These are phyloP conservation scores for Dermochelys coriacea DNA, from an alignment of 2,797 vertebrate species.

Conservation along the genomic window DNA sequence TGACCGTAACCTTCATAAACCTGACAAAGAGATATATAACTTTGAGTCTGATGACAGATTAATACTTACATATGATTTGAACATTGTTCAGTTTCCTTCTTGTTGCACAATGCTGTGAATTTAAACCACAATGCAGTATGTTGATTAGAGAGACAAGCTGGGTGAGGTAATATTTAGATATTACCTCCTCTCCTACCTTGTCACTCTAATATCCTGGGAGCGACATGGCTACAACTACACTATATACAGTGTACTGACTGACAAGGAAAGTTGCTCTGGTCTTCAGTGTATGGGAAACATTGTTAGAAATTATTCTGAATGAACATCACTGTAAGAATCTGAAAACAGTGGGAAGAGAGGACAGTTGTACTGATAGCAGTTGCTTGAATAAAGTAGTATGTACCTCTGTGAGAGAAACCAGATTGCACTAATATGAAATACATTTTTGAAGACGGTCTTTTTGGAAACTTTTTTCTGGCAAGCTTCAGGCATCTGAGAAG, in stretches of 20 bases:
- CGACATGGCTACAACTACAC: neutral
- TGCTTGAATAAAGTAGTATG: neutral
- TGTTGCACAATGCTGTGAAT: neutral
- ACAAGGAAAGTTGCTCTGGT: fast-evolving
- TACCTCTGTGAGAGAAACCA: neutral
- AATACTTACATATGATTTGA: fast-evolving
- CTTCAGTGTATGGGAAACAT: neutral
- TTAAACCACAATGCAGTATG: fast-evolving
- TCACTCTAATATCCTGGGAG: neutral
- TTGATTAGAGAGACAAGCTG: neutral
- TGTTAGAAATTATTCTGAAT: neutral
- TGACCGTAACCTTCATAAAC: slow-evolving; percentile 98
- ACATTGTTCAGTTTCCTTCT: neutral
- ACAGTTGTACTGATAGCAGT: neutral
- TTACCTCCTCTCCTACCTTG: neutral
- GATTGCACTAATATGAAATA: fast-evolving
- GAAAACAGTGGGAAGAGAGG: neutral
- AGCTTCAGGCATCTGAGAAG: neutral
- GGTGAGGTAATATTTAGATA: neutral
- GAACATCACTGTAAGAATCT: neutral
- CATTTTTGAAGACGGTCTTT: neutral
- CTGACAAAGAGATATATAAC: slow-evolving; percentile 70
- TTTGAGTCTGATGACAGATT: neutral
- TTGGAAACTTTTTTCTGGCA: neutral
- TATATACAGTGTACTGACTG: neutral